Conservation (phyloP, 2,797 vertebrate species). For the Lacerta agilis region DNA sequence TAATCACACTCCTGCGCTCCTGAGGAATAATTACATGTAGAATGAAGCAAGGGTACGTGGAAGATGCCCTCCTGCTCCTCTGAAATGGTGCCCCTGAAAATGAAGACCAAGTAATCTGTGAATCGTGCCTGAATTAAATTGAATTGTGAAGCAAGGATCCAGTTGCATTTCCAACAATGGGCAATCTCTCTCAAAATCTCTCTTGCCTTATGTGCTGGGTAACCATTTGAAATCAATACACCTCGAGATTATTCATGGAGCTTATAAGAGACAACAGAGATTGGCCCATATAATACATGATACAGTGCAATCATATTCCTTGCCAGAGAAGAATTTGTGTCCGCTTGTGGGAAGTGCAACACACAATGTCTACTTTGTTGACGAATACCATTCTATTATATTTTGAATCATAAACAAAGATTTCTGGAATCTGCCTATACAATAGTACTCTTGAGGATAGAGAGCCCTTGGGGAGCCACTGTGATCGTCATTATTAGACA, state of each 20-base stretch:
- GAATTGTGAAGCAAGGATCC: neutral
- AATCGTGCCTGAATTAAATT: no score
- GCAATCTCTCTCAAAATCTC: neutral
- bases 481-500: fast-evolving
- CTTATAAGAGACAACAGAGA: neutral
- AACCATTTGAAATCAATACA: neutral
- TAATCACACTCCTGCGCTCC: neutral
- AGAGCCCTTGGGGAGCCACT: fast-evolving
- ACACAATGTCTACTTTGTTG: neutral
- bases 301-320: neutral
- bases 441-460: neutral
- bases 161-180: neutral
- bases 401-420: fast-evolving
- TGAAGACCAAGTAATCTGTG: neutral
- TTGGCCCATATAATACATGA: neutral
- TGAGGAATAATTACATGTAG: neutral
- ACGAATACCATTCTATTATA: neutral
- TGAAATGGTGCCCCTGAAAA: neutral
- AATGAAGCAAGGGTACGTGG: neutral
- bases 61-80: neutral
- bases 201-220: neutral
- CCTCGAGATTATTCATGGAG: no score
- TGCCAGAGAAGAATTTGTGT: neutral
- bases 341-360: neutral
- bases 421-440: neutral